Base-by-base conservation (phyloP, 2,113 vertebrate genomes). In the Turdus rufiventris region DNA sequence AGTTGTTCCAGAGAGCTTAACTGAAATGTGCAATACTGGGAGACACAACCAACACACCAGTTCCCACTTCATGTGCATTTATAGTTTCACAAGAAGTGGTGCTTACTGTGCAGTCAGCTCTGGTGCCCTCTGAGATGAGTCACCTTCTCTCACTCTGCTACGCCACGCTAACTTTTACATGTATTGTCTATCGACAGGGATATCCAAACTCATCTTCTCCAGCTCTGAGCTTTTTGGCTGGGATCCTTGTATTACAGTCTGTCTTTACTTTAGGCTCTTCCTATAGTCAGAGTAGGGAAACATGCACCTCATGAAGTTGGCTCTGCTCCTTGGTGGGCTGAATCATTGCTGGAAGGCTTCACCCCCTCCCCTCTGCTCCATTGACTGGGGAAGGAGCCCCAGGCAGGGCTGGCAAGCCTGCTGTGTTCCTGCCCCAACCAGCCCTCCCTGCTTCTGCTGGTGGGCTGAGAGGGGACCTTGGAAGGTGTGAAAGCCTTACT, bases 271-370 rank as follows among this genome's bases (percentile, higher is more conserved):
- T 38, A 45, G 18, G 50, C 16, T 88, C 29, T 66, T 91, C 45
- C n/a, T 78, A 28, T 4, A 57, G 48, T 33, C 36, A 61, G 31
- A 82, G 74, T 12, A 88, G n/a, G 25, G 28, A 40, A 82, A 61
- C 14, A 18, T 0, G 5, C 3, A 9, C 17, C 31, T 88, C 1
- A 5, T 13, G 57, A 60, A 88, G 38, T 62, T 0, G 0, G 28
- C 14, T 91, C 54, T 91, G 57, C 48, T 75, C 54, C 73, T 85
- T 3, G 3, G 36, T 29, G 58, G 66, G 74, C 74, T 84, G 81
- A 63, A 24, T 76, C 77, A 68, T 2, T 45, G 51, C 36, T 0
- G 1, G 53, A 23, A 23, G 62, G 75, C 67, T 88, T 56, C 74
- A 87, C 16, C 14, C 47, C 9, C 3, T 6, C 25, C 17, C 3